Base-by-base conservation (phyloP, 2,113 vertebrate genomes). In the Oncorhynchus mykiss region DNA sequence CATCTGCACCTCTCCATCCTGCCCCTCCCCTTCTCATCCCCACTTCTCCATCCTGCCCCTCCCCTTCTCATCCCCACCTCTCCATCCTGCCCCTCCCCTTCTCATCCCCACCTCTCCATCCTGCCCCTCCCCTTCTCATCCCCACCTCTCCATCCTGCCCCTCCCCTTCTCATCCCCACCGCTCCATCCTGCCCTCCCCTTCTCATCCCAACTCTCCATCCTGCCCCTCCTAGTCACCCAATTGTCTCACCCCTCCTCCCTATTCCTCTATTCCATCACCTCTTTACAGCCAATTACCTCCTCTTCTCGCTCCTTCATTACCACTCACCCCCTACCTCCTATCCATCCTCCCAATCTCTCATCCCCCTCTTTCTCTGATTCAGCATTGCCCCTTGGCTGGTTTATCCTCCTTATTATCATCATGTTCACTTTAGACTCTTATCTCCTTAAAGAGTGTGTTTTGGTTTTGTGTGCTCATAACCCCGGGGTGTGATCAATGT, bases 361-460 rank as follows among this genome's bases (percentile, higher is more conserved):
- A 3, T 22, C 69, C 49, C 75, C 79, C 25, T 66, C 6, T 39
- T 49, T 2, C 70, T 73, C 84, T 82, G 82, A 88, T 81, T 91
- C 86, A 88, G 84, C 82, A 68, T 71, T 45, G 70, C 48, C 82
- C 80, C 75, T 14, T 78, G 82, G 84, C 83, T 77, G n/a, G 13
- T 87, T 85, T 81, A 86, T 86, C 80, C 70, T 77, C 75, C 72
- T 84, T 84, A 84, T 84, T 76, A 88, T 84, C 84, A 65, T 78
- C 82, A 25, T 76, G 80, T 87, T 88, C 86, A 87, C 87, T 88
- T 79, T 85, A 78, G 72, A 81, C 79, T 60, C 86, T 88, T 91
- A 91, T 89, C 89, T 84, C 83, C 73, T 88, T 89, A 92, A 88
- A 89, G 86, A 85, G 81, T 86, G 85, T 86, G 76, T 66, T 88